Conservation (phyloP, 53 echinoderm and acorn worm genomes). For the Echinometra lucunter region DNA sequence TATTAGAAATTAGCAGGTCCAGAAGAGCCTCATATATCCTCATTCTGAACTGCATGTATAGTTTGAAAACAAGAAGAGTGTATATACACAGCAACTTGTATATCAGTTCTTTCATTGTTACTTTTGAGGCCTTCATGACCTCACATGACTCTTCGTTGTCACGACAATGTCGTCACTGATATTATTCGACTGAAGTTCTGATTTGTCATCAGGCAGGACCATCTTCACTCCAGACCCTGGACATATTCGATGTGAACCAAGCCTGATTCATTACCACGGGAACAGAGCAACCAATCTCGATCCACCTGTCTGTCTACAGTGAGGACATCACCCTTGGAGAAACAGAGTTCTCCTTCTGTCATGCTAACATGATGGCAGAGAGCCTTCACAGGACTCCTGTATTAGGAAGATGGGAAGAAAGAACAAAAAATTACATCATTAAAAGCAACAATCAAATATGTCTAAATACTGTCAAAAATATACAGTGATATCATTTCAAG, state of each 20-base stretch:
- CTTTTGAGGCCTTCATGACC: neutral
- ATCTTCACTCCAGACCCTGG: conserved; percentile 80
- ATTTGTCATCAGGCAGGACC: neutral
- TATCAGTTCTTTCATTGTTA: neutral
- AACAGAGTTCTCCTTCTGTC: conserved; percentile 89
- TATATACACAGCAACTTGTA: conserved; percentile 26
- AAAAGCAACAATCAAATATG: neutral
- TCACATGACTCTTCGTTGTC: conserved; percentile 15
- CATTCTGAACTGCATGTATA: conserved; percentile 6
- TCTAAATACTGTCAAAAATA: neutral
- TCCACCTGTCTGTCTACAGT: conserved; percentile 85
- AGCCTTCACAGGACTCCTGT: conserved; percentile 85
- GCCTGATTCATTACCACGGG: conserved; percentile 85
- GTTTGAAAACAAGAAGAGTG: conserved; percentile 2
- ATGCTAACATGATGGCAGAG: conserved; percentile 92
- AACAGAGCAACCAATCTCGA: conserved; percentile 89
- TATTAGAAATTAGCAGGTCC: neutral
- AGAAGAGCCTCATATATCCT: conserved; percentile 25
- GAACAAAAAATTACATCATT: neutral
- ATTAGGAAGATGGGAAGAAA: neutral
- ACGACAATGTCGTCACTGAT: neutral
- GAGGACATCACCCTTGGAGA: conserved; percentile 93
- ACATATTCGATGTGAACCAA: conserved; percentile 95
- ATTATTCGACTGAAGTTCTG: neutral
- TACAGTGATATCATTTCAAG: no score